phyloP scores from a whole-genome alignment of 2,113 vertebrate species.

The Daphoenositta chrysoptera region DNA sequence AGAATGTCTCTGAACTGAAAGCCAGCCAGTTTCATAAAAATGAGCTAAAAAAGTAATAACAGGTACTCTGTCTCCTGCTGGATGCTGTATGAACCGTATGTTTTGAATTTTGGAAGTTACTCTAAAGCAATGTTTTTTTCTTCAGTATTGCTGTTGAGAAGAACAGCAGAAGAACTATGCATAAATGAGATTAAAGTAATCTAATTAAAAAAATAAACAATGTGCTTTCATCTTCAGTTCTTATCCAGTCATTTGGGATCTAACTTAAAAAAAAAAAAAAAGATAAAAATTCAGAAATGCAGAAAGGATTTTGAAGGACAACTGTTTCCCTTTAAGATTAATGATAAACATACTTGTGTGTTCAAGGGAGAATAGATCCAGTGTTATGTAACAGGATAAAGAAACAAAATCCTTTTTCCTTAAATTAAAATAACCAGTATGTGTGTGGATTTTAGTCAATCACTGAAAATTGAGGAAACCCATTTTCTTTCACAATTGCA shows the following conservation, averaged over 20 bases:
- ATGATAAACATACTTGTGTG: slow-evolving; percentile 52
- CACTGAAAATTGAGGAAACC: neutral
- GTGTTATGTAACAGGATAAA: slow-evolving; percentile 60
- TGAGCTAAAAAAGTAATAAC: neutral
- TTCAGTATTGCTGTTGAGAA: neutral
- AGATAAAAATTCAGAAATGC: slow-evolving; percentile 13
- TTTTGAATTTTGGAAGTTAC: neutral
- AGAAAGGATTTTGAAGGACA: neutral
- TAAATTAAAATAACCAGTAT: slow-evolving; percentile 34
- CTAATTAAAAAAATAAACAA: neutral
- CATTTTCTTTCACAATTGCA: slow-evolving; percentile 7
- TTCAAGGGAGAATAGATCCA: slow-evolving; percentile 44
- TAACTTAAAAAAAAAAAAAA: neutral
- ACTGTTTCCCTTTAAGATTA: slow-evolving; percentile 58
- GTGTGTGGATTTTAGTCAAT: slow-evolving; percentile 5
- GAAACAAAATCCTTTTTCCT: slow-evolving; percentile 56
- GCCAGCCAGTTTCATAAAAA: slow-evolving; percentile 24
- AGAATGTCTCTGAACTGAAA: slow-evolving; percentile 25
- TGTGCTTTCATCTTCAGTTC: neutral
- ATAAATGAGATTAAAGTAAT: slow-evolving; percentile 11
- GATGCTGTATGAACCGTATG: neutral
- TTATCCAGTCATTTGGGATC: neutral
- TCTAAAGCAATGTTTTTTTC: neutral
- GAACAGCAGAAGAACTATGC: neutral
- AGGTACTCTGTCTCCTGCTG: slow-evolving; percentile 11